Evolutionary conservation across 2,797 vertebrate species (phyloP), one percentile per base, ranked within the genome.

Genomic region (Nasua narica): DNA sequence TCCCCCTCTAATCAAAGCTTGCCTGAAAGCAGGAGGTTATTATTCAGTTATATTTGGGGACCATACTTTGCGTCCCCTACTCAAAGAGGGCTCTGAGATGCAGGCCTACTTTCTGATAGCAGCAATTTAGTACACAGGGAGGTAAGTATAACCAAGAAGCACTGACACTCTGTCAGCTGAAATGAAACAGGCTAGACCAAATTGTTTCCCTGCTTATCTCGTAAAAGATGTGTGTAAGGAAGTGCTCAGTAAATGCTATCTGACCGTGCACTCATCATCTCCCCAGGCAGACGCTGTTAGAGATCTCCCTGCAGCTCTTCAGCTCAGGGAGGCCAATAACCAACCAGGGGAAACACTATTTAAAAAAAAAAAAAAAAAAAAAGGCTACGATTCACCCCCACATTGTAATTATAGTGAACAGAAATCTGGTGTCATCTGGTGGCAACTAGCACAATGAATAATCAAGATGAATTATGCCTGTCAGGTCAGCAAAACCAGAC

Each of bases 381-480:
- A 46, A 37, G 77, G 35, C 50, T 50, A 52, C 96, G 93, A 72
- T 62, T 86, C 76, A 92, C 19, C 58, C 52, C 79, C 52, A 72
- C 27, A 58, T 8, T 95, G 82, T 96, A 97, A 96, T 96, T 83
- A 97, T 29, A 96, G 96, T 87, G 60, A 96, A 96, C 56, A 37
- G 90, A 95, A 95, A 95, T 92, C 96, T 35, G 4, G 96, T 96
- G 93, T 95, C 98, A 98, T 95, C 97, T 97, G 98, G 83, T 81
- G 93, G 98, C 94, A 98, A 97, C 97, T 48, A 84, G 29, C 21
- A 91, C 97, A 97, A 54, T 43, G 98, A 97, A 97, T 97, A 87
- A 98, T 95, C 96, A 97, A 97, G 98, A 97, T 82, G 96, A 98
- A 97, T 74, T 96, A 98, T 93, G 94, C 94, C 92, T 91, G 96